These are phyloP conservation scores for Vulpes vulpes DNA, from an alignment of 2,113 vertebrate genomes.

Conservation along the genomic window DNA sequence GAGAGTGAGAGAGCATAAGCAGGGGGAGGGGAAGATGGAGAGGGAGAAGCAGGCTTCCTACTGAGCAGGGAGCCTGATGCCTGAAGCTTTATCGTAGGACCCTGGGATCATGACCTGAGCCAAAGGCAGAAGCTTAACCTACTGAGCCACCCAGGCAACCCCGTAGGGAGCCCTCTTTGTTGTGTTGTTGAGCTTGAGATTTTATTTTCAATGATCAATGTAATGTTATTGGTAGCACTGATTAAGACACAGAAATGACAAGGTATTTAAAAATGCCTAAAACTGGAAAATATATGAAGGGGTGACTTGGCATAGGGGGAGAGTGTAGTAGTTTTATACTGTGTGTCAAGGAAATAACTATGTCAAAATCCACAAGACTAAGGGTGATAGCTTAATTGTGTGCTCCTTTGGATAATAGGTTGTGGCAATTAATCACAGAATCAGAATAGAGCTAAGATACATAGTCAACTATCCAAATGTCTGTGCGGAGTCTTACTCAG, in stretches of 20 bases:
- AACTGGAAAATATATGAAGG: not conserved
- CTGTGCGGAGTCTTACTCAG: not conserved
- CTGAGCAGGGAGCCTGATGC: too few species aligned
- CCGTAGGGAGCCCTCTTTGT: not conserved
- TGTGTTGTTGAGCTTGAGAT: not conserved
- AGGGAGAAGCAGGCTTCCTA: too few species aligned
- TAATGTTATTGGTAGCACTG: not conserved
- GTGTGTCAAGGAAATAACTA: not conserved
- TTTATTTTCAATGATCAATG: conserved; percentile 21
- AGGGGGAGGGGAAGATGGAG: too few species aligned
- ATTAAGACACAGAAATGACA: not conserved
- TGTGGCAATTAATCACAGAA: conserved; percentile 11
- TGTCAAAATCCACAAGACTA: not conserved
- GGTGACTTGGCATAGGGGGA: not conserved
- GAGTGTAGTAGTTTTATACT: not conserved
- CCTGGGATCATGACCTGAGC: too few species aligned
- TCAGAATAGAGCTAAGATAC: not conserved
- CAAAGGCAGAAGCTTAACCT: too few species aligned
- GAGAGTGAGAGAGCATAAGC: too few species aligned
- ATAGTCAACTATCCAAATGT: not conserved
- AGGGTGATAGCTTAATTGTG: not conserved
- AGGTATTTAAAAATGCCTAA: not conserved
- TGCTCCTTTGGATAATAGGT: not conserved
- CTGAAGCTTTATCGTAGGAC: too few species aligned
- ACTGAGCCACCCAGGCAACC: too few species aligned